Conservation (phyloP, 2,113 vertebrate genomes). For the zebrafish (Danio rerio) region DNA sequence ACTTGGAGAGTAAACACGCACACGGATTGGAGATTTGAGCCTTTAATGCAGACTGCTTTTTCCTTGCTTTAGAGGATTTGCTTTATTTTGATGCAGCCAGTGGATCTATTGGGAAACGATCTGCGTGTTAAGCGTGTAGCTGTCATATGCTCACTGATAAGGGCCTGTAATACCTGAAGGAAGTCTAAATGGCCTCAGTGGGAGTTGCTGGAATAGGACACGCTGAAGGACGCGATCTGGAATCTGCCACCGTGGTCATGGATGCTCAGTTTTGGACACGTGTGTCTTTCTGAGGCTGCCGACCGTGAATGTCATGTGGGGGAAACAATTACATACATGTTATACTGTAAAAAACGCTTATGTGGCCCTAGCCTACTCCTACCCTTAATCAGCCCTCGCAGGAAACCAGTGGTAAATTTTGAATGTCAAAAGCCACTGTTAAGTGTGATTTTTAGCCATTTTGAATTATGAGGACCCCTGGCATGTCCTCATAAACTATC, state of each 20-base stretch:
- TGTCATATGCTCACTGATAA: background rate
- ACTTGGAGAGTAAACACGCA: constrained; percentile 39
- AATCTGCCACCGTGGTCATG: background rate
- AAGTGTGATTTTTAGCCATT: too few species aligned
- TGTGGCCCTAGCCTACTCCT: too few species aligned
- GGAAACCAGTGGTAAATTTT: too few species aligned
- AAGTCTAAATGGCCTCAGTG: background rate
- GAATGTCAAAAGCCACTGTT: too few species aligned
- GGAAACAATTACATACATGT: too few species aligned
- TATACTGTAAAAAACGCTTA: too few species aligned
- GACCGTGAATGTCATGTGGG: too few species aligned
- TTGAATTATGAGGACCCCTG: too few species aligned
- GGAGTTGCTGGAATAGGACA: background rate
- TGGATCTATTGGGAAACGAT: background rate
- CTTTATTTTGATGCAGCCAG: constrained; percentile 17
- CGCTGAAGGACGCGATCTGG: background rate
- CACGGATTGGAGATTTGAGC: constrained; percentile 19
- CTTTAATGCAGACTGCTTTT: constrained; percentile 10
- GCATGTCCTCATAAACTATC: too few species aligned
- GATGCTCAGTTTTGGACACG: background rate
- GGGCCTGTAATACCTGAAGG: constrained; percentile 3
- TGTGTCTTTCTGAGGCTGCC: too few species aligned
- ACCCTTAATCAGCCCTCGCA: too few species aligned
- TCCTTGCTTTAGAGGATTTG: background rate
- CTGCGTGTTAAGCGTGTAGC: constrained; percentile 4